A percentile compares a stretch with the other conserved stretches of the same genome.
phyloP scores from a whole-genome alignment of 2,888 invertebrate species.

The Tetragonula carbonaria region DNA sequence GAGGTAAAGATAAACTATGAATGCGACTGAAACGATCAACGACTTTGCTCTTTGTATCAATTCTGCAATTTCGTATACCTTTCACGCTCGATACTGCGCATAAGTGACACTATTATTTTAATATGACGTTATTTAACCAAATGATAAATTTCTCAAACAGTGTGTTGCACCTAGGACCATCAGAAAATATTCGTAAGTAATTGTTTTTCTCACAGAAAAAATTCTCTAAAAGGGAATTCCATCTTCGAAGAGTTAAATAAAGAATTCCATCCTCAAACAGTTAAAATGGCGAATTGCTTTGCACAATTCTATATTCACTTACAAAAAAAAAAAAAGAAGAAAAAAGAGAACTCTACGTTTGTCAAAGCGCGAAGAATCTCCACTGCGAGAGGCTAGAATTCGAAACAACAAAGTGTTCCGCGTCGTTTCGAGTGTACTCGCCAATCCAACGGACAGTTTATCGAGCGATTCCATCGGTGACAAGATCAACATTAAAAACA shows the following conservation, averaged over 20 bases:
- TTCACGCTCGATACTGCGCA: neutral
- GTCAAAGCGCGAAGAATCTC: neutral
- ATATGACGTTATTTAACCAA: neutral
- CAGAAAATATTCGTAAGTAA: neutral
- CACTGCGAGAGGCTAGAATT: neutral
- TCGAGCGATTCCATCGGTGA: neutral
- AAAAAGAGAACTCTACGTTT: neutral
- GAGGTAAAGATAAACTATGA: no score
- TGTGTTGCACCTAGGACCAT: neutral
- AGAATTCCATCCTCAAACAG: neutral
- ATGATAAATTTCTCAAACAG: neutral
- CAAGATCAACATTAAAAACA: conserved; percentile 33
- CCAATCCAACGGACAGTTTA: neutral
- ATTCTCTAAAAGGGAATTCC: neutral
- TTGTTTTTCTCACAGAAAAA: neutral
- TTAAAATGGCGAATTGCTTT: neutral
- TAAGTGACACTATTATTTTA: neutral
- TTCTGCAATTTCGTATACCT: no score
- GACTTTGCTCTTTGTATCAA: no score
- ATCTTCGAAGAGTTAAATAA: neutral
- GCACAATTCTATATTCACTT: neutral
- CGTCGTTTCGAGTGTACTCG: conserved; percentile 1
- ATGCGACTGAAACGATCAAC: no score
- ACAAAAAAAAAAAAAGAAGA: no score
- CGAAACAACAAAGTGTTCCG: conserved; percentile 7